phyloP scores from a whole-genome alignment of 2,888 invertebrate species.

The Lucinisca nassula region DNA sequence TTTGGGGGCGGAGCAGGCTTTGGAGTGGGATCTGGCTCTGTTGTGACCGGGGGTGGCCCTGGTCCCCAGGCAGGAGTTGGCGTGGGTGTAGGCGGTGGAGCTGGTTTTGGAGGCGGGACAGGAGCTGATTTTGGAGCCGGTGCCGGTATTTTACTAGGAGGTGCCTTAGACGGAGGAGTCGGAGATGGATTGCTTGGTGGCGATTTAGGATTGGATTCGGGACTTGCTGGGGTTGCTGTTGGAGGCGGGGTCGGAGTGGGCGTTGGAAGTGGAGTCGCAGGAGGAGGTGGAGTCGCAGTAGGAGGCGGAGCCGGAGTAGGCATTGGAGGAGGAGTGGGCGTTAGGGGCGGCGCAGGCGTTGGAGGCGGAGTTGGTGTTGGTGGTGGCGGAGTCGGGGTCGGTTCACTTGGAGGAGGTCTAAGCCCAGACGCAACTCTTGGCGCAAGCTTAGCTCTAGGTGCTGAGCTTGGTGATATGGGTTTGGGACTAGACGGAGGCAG shows the following conservation, averaged over 20 bases:
- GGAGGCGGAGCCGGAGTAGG: neutral
- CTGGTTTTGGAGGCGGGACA: neutral
- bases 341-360: neutral
- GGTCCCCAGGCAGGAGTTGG: too few relatives aligned
- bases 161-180: too few relatives aligned
- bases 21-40: too few relatives aligned
- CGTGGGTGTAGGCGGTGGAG: too few relatives aligned
- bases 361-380: neutral
- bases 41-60: too few relatives aligned
- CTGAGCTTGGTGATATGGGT: neutral
- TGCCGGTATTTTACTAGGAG: too few relatives aligned
- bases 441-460: neutral
- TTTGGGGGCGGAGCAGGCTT: too few relatives aligned
- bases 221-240: too few relatives aligned
- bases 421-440: neutral
- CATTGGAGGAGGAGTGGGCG: too few relatives aligned
- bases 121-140: neutral
- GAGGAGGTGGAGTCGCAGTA: neutral
- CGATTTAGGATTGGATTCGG: too few relatives aligned
- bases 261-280: neutral
- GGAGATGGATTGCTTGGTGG: too few relatives aligned
- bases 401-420: neutral
- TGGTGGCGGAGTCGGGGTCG: neutral
- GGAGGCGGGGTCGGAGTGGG: neutral
- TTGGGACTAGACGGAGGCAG: neutral